Evolutionary conservation across 2,797 vertebrate species (phyloP), one percentile per base, ranked within the genome.

Genomic region (Gymnocypris eckloni): DNA sequence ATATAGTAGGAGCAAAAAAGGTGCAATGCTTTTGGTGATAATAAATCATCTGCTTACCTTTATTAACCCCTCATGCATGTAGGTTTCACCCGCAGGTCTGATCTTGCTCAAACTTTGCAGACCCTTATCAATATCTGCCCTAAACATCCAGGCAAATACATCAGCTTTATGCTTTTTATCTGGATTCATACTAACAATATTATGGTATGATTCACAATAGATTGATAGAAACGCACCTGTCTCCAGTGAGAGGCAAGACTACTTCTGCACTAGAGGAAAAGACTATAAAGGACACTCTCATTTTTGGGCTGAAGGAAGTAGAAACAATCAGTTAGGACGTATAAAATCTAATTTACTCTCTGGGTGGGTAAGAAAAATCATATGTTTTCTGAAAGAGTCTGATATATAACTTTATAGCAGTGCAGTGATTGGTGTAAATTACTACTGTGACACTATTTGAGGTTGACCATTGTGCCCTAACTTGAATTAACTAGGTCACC

Each of bases 11-110:
- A 20, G n/a, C 52, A 48, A 70, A 67, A 70, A 33, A 13, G 0
- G 41, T 43, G 37, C 22, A 67, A 64, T 25, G 7, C 41, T 45
- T 70, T 33, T 28, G 20, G 75, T 25, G 28, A 37, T 45, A 13
- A 45, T 28, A 20, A 22, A 64, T 28, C n/a, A 7, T 45, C 15
- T 33, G 16, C 95, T 82, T 93, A 99, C 98, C 84, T 94, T 92
- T 86, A 92, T 96, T 85, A 99, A 92, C 87, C 98, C 98, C 95
- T 97, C 96, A 0, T 99, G 97, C 95, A 99, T 99, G 56, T 96
- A 99, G 0, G 98, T 99, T 89, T 98, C 97, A 90, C 98, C 98
- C 9, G 93, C 93, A 66, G 98, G 97, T 66, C 6, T 90, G 78
- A 98, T 97, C 50, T 85, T 79, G 77, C 94, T 94, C 91, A 99